Percentiles rank a stretch among this genome's conserved stretches.
phyloP scores from a whole-genome alignment of 2,888 invertebrate genomes.

The Pheosia tremula region DNA sequence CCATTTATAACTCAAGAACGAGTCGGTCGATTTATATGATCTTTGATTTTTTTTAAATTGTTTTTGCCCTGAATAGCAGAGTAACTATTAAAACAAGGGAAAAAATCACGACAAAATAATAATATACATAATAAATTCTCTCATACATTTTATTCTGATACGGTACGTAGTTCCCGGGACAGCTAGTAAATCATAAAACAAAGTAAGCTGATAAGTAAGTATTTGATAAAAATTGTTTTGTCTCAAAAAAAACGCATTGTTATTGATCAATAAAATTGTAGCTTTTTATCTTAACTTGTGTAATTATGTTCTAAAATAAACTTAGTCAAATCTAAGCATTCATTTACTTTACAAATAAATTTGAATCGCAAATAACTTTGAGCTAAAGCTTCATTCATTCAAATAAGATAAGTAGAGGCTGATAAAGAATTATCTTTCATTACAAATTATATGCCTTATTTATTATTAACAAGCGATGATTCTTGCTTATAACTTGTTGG shows the following conservation, averaged over 20 bases:
- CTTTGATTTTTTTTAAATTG: no score
- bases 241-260: neutral
- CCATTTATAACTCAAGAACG: no score
- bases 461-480: neutral
- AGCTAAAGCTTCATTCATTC: slow-evolving; percentile 15
- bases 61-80: no score
- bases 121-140: no score
- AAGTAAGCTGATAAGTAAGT: neutral
- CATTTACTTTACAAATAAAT: slow-evolving; percentile 1
- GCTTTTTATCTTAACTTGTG: neutral
- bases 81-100: no score
- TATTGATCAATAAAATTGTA: neutral
- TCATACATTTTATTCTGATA: no score
- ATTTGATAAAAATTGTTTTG: neutral
- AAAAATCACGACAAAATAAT: no score
- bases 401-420: slow-evolving; percentile 19
- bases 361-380: neutral
- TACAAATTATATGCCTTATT: slow-evolving; percentile 12
- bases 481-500: no score
- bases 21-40: no score
- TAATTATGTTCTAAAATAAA: neutral
- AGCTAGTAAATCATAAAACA: neutral
- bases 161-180: no score
- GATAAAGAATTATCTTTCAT: slow-evolving; percentile 20
- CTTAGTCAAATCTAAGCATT: neutral